These are phyloP conservation scores for Phataginus tetradactyla DNA, from an alignment of 2,797 vertebrate species.

Conservation along the genomic window DNA sequence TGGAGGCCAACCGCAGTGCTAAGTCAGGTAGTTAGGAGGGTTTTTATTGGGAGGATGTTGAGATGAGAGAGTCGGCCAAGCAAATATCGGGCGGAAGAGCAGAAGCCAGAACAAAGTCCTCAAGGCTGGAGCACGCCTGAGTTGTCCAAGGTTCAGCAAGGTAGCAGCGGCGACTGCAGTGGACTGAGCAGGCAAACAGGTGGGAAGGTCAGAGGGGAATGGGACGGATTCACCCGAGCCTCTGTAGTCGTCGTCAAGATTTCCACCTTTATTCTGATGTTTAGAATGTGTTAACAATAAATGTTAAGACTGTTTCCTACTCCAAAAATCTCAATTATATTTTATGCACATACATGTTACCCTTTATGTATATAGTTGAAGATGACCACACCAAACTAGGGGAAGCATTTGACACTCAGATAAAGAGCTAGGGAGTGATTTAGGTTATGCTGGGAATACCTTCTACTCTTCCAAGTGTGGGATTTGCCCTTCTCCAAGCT, in stretches of 20 bases:
- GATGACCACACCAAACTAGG: background rate
- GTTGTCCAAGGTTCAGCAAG: background rate
- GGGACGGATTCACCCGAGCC: background rate
- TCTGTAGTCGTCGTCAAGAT: background rate
- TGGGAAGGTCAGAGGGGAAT: background rate
- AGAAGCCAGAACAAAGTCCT: background rate
- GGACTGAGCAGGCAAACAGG: background rate
- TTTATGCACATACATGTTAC: background rate
- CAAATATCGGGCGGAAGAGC: background rate
- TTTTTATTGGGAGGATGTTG: background rate
- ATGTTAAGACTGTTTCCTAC: background rate
- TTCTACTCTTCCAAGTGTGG: background rate
- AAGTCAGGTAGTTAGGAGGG: background rate
- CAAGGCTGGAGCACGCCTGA: background rate
- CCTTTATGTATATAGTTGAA: background rate
- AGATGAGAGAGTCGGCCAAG: background rate
- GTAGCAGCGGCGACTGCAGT: background rate
- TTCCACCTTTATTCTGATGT: background rate
- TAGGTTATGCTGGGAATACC: background rate
- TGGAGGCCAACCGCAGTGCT: background rate
- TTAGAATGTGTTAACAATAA: background rate
- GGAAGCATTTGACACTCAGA: background rate
- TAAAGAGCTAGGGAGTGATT: background rate
- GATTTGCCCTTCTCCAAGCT: background rate
- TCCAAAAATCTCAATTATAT: background rate